A percentile compares a stretch with the other conserved stretches of the same genome.
Evolutionary conservation across 2,888 invertebrate species (phyloP).

Genomic region (Pheosia gnoma): DNA sequence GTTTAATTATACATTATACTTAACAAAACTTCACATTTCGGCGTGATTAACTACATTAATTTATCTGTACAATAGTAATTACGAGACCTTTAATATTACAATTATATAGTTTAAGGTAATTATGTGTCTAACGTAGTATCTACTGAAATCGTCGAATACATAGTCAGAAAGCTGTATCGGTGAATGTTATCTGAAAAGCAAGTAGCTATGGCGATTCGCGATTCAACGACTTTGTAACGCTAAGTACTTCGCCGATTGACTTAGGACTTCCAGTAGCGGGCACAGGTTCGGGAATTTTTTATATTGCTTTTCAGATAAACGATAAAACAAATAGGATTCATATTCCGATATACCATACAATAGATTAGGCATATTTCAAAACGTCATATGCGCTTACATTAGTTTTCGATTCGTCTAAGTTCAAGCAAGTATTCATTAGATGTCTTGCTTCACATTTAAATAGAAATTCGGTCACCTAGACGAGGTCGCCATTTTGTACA

Average conservation of each 20-base stretch:
- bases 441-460: constrained; percentile 58
- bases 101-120: constrained; percentile 63
- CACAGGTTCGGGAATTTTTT: constrained; percentile 22
- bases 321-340: constrained; percentile 34
- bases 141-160: constrained; percentile 67
- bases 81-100: constrained; percentile 80
- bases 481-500: constrained; percentile 81
- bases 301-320: constrained; percentile 56
- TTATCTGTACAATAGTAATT: constrained; percentile 83
- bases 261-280: constrained; percentile 10
- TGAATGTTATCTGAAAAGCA: constrained; percentile 56
- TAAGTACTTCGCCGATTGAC: constrained; percentile 58
- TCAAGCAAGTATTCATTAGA: constrained; percentile 46
- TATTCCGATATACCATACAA: constrained; percentile 31
- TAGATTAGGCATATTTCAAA: constrained; percentile 34
- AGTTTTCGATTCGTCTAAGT: constrained; percentile 53
- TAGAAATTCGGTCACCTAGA: constrained; percentile 83
- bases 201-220: constrained; percentile 20
- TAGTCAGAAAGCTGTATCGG: constrained; percentile 38
- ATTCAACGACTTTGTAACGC: constrained; percentile 16
- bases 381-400: constrained; percentile 44
- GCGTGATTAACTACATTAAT: constrained; percentile 82
- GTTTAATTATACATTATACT: constrained; percentile 80
- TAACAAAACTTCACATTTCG: constrained; percentile 81
- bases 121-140: constrained; percentile 68